Conservation (phyloP, 2,113 vertebrate genomes). For the Siniperca chuatsi region DNA sequence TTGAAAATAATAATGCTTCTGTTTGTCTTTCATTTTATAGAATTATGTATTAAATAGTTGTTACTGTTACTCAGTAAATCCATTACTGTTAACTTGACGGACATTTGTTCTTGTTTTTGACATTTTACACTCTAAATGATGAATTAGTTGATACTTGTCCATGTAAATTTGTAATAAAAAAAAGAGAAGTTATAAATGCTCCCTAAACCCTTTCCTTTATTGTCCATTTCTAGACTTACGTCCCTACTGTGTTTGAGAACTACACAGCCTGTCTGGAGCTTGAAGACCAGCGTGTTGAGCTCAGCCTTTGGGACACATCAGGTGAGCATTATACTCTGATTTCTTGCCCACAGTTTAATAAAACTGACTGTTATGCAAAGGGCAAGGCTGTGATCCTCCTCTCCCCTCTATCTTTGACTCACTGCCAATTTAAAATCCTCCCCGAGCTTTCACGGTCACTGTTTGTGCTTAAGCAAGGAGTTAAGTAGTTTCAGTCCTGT, state of each 20-base stretch:
- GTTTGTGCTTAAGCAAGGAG: neutral
- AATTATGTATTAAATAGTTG: neutral
- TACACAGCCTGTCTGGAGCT: constrained; percentile 94
- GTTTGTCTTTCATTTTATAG: neutral
- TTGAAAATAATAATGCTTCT: neutral
- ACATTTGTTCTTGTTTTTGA: neutral
- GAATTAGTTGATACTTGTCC: neutral
- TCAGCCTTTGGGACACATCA: constrained; percentile 97
- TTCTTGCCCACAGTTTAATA: neutral
- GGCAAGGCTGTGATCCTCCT: too few relatives aligned
- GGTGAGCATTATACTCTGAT: constrained; percentile 81
- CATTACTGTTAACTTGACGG: neutral
- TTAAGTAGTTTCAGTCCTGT: constrained; percentile 24
- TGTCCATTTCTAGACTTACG: constrained; percentile 88
- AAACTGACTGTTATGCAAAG: neutral
- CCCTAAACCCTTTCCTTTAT: neutral
- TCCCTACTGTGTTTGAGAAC: constrained; percentile 97
- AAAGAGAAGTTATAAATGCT: neutral
- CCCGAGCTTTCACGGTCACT: neutral
- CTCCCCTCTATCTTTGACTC: neutral
- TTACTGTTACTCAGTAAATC: neutral
- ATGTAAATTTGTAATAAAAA: neutral
- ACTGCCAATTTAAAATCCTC: neutral
- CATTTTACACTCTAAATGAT: neutral
- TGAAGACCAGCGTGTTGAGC: constrained; percentile 94